phyloP scores from a whole-genome alignment of 2,888 invertebrate species.

The Acleris holmiana region DNA sequence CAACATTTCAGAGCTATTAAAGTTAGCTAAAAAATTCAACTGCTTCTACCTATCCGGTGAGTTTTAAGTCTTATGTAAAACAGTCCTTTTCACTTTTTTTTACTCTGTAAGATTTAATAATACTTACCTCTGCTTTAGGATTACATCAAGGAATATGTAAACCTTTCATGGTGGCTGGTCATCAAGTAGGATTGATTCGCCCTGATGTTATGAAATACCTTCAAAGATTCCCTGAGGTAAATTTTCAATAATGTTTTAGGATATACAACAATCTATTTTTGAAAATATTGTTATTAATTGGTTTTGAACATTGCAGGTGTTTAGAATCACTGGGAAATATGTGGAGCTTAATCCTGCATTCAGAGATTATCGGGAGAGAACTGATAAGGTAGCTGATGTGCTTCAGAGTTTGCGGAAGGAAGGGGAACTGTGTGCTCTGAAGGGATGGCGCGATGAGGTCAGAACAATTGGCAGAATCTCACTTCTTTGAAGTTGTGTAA shows the following conservation, averaged over 20 bases:
- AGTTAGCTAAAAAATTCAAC: conserved; percentile 94
- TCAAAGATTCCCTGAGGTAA: conserved; percentile 91
- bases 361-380: conserved; percentile 92
- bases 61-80: conserved; percentile 32
- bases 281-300: conserved; percentile 9
- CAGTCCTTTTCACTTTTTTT: neutral
- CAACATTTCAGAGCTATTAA: conserved; percentile 85
- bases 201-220: conserved; percentile 93
- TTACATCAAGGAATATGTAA: conserved; percentile 91
- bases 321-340: conserved; percentile 88
- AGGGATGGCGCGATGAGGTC: conserved; percentile 97
- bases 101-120: neutral
- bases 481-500: too few relatives aligned
- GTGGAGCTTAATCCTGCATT: conserved; percentile 95
- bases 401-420: conserved; percentile 90
- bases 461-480: too few relatives aligned
- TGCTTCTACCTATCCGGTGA: conserved; percentile 94
- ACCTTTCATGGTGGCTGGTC: conserved; percentile 94
- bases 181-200: conserved; percentile 94
- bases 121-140: conserved; percentile 78
- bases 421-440: conserved; percentile 91
- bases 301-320: conserved; percentile 78
- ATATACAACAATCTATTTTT: neutral
- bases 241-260: conserved; percentile 53
- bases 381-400: conserved; percentile 90